Evolutionary conservation across 1,140 invertebrate species (phyloP), one percentile per base, ranked within the genome.

Genomic region (Orchesella cincta): DNA sequence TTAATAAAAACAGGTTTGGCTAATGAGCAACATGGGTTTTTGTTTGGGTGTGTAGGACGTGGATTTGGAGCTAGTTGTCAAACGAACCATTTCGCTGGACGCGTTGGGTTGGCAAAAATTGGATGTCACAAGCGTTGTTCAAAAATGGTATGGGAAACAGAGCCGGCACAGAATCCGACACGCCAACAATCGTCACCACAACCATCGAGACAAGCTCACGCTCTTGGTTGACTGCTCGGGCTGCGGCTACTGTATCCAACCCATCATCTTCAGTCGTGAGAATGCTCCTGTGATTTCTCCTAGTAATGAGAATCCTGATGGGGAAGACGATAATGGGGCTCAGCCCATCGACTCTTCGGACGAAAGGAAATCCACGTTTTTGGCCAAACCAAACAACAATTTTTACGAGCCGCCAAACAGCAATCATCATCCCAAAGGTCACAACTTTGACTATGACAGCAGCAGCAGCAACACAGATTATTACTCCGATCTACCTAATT

Each of bases 141-240:
- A 89, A 54, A 88, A 88, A 76, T 94, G 93, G 93, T 91, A 91
- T 64, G 74, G 75, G 18, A 79, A 79, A 76, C 36, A 77, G 28
- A 79, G 74, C 67, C 76, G 77, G 8, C 81, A 82, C 64, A 46
- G 78, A 72, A 74, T 80, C 36, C 77, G 81, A 3, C 81, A 82
- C 52, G 39, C 78, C 26, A 46, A 80, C 57, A 67, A 29, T 67
- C 62, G 62, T 18, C 79, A 79, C 73, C 83, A 80, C 67, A 26
- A 23, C 67, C 26, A 31, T 34, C 1, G 26, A 35, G 88, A 89
- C 34, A 90, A 90, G 81, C 87, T 95, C 74, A 89, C 91, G 73
- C 86, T 95, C 16, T 87, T 95, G 33, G 90, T 95, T 57, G 94
- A 96, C 86, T 95, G 94, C 85, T 91, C 91, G 76, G 93, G 93